Percentiles rank a stretch among this genome's conserved stretches.
Evolutionary conservation across 2,113 vertebrate species (phyloP).

Genomic region (Actenoides hombroni): DNA sequence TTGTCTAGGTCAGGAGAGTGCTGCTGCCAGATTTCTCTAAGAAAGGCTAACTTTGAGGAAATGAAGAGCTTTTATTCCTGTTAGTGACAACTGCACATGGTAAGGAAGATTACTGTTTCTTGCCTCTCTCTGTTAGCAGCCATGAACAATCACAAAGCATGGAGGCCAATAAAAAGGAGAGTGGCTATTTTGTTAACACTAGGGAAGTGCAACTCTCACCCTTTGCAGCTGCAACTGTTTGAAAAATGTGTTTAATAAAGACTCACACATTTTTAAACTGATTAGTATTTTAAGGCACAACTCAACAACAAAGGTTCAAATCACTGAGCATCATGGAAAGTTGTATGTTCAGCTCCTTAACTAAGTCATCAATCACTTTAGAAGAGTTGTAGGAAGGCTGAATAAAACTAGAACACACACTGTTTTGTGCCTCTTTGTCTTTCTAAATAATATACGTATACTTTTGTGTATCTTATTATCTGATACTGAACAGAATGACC

Average conservation of each 20-base stretch:
- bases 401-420: not conserved
- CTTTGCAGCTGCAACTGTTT: not conserved
- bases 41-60: not conserved
- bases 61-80: not conserved
- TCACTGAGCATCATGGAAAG: not conserved
- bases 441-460: not conserved
- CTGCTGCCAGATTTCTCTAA: not conserved
- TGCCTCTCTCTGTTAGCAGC: not conserved
- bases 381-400: not conserved
- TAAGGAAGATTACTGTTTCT: not conserved
- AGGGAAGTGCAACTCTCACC: not conserved
- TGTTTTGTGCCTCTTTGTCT: not conserved
- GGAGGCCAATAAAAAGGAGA: not conserved
- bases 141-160: not conserved
- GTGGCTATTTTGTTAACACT: not conserved
- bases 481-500: not conserved
- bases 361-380: not conserved
- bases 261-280: not conserved
- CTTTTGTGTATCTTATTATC: not conserved
- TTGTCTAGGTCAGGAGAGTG: not conserved
- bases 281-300: not conserved
- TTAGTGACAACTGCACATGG: not conserved
- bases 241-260: slow-evolving; percentile 43
- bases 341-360: not conserved
- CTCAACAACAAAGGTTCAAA: not conserved